These are phyloP conservation scores for Gallinago jamesoni DNA, from an alignment of 2,113 vertebrate species.

Conservation along the genomic window DNA sequence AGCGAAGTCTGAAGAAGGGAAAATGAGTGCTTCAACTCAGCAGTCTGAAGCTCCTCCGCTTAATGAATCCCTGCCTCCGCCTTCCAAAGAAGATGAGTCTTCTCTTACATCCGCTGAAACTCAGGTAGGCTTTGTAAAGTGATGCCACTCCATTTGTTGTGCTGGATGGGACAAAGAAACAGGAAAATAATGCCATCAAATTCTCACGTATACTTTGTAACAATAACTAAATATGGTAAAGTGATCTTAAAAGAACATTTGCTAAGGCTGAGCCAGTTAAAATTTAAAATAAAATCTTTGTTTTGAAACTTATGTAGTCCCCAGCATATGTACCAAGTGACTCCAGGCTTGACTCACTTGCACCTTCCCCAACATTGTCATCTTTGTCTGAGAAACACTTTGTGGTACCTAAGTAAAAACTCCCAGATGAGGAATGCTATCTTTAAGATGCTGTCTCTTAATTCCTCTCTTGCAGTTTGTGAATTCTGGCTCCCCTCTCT, in stretches of 20 bases:
- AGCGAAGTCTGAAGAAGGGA: slow-evolving; percentile 54
- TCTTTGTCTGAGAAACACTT: neutral
- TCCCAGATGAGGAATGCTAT: neutral
- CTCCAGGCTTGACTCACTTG: neutral
- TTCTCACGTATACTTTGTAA: neutral
- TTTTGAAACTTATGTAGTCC: neutral
- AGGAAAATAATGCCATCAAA: neutral
- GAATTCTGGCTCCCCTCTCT: neutral
- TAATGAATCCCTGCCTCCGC: slow-evolving; percentile 78
- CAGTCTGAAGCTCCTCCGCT: slow-evolving; percentile 72
- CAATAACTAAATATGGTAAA: neutral
- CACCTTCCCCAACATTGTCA: fast-evolving
- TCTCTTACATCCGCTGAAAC: slow-evolving; percentile 84
- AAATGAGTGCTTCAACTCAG: slow-evolving; percentile 48
- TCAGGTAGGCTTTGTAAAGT: slow-evolving; percentile 72
- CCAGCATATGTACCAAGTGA: neutral
- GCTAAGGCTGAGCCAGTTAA: neutral
- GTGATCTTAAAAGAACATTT: neutral
- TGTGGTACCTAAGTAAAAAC: neutral
- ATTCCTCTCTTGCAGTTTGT: neutral
- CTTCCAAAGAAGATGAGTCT: slow-evolving; percentile 85
- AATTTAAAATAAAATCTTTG: neutral
- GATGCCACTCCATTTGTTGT: neutral
- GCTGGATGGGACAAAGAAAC: neutral
- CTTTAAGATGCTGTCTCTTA: neutral